Evolutionary conservation across 2,888 invertebrate genomes (phyloP), one percentile per base, ranked within the genome.

Genomic region (Oligia strigilis): DNA sequence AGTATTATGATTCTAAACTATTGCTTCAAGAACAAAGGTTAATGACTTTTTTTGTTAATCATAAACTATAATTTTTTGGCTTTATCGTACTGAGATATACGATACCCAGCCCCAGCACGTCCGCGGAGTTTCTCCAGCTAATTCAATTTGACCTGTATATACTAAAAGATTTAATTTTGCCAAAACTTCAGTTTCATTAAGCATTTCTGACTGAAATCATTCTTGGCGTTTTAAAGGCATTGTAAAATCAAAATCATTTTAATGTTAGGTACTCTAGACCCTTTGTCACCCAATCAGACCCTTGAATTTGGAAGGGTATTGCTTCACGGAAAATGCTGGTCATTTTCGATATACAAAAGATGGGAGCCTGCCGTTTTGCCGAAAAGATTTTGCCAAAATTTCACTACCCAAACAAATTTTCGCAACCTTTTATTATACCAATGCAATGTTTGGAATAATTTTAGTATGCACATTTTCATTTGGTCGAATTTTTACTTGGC

Each of bases 251-350:
- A 69, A 88, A 80, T 75, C 58, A 70, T 78, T 85, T 76, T 70
- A 78, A 78, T 80, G 43, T 58, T 55, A 69, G 65, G 23, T 23
- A 36, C 40, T 40, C 58, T 75, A 55, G 74, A 80, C 83, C 88
- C 73, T 88, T 86, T 78, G 72, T 17, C 69, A 78, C 77, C 43
- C 74, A 86, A 86, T 88, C 83, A 82, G 77, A 75, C 80, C 79
- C n/a, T 74, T 74, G 58, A 78, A 77, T 82, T 74, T 75, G n/a
- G 66, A 77, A 69, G 70, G 71, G 74, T 80, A 85, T 69, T 75
- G 64, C 46, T 29, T 71, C n/a, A n/a, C 49, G 17, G 65, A 79
- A 88, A 86, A 71, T 80, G n/a, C 77, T 72, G 49, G 64, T 75
- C 9, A 77, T 81, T 75, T 76, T 64, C 62, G 4, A 73, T 75